Evolutionary conservation across 2,797 vertebrate species (phyloP).

Genomic region (Phrynocephalus forsythii): DNA sequence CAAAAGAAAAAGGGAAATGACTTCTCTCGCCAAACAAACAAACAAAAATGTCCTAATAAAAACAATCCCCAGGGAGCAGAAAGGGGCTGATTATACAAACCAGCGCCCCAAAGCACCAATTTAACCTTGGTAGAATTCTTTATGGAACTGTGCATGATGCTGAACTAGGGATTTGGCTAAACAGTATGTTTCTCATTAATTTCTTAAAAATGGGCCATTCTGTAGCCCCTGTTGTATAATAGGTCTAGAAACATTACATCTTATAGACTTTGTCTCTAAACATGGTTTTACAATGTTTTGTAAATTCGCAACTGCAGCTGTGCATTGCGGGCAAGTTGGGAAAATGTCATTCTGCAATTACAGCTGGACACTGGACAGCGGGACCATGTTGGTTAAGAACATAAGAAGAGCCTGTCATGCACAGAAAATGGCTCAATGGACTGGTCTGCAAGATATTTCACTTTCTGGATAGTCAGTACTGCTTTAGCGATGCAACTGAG

Average conservation of each 20-base stretch:
- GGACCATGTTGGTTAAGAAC: background rate
- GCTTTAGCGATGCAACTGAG: background rate
- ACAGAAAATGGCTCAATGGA: background rate
- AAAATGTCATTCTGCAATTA: background rate
- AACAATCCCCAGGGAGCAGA: background rate
- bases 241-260: background rate
- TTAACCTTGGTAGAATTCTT: background rate
- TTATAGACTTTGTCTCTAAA: conserved; percentile 6
- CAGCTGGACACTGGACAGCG: background rate
- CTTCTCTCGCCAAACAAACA: background rate
- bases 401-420: background rate
- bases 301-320: background rate
- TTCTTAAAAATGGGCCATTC: background rate
- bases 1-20: background rate
- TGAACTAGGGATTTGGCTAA: conserved; percentile 3
- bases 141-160: background rate
- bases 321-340: background rate
- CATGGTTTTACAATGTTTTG: background rate
- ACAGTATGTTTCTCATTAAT: conserved; percentile 8
- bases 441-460: background rate
- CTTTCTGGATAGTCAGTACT: background rate
- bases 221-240: background rate
- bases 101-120: background rate
- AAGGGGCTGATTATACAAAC: background rate
- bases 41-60: background rate